Evolutionary conservation across 2,113 vertebrate genomes (phyloP), one percentile per base, ranked within the genome.

Genomic region (Lates calcarifer): DNA sequence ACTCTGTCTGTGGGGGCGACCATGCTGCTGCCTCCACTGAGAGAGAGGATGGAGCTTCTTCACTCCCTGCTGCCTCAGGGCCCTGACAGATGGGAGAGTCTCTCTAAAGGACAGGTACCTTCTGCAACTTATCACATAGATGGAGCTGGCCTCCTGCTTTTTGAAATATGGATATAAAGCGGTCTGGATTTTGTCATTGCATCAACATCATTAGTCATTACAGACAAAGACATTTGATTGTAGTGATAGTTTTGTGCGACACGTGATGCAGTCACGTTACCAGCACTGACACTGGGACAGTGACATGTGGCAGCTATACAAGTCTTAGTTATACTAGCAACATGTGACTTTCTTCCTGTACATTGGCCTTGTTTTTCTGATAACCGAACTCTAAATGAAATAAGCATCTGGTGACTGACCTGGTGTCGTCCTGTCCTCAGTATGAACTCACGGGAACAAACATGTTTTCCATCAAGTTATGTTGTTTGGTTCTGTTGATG

Each of bases 1-100:
- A 99, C 98, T 0, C 91, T 99, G 39, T 99, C 98, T n/a, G 98
- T 99, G 47, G 98, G 98, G 65, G 98, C 98, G 18, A 99, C 98
- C 37, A 99, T 99, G 98, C 91, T 99, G 5, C 95, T 99, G 82
- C 98, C 98, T 75, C 98, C 98, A 0, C 91, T 99, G 74, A 92
- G 98, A 83, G 98, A 99, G 90, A 95, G 98, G 66, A 99, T 99
- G 98, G 98, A 99, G 86, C 95, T 99, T 22, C 95, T 99, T 0
- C 98, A 99, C 92, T 97, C 98, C 4, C 95, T 99, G 81, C 92
- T 99, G 73, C 98, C 98, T 28, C 98, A 99, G 90, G 98, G 98
- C 43, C 98, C 98, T 15, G 98, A 99, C 89, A 91, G 98, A 88
- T 99, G 98, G 98, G 98, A 99, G 93, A 99, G 97, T 69, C 96